phyloP scores from a whole-genome alignment of 2,888 invertebrate species.

The Tholera decimalis region DNA sequence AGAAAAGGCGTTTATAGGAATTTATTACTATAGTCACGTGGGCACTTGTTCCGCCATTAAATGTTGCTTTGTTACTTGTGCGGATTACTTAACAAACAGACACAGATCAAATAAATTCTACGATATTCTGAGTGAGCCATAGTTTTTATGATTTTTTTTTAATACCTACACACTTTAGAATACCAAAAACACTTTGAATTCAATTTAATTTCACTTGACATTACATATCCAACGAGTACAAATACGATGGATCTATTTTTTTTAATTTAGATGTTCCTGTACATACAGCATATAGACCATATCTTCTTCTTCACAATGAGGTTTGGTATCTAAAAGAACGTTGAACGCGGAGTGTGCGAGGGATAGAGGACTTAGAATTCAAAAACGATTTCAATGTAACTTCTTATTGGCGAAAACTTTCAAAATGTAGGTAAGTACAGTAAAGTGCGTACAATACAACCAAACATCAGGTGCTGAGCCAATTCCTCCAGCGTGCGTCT shows the following conservation, averaged over 20 bases:
- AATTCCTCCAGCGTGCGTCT: slow-evolving; percentile 8
- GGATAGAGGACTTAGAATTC: too few species aligned
- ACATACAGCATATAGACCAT: too few species aligned
- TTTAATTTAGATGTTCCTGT: too few species aligned
- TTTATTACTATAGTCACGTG: slow-evolving; percentile 29
- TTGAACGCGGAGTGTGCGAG: too few species aligned
- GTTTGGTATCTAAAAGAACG: too few species aligned
- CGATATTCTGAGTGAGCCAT: neutral
- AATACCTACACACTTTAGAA: too few species aligned
- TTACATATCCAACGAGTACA: too few species aligned
- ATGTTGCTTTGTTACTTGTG: slow-evolving; percentile 14
- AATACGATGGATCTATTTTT: too few species aligned
- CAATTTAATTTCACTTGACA: too few species aligned
- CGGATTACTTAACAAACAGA: neutral
- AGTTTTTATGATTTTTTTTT: neutral
- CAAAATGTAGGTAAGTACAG: slow-evolving; percentile 16
- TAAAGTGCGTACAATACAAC: slow-evolving; percentile 5
- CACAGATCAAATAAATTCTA: neutral
- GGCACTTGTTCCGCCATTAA: slow-evolving; percentile 13
- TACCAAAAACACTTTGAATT: too few species aligned
- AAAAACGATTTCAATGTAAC: neutral
- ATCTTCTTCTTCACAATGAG: too few species aligned
- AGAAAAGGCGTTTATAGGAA: slow-evolving; percentile 37
- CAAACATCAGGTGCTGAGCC: slow-evolving; percentile 11
- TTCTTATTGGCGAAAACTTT: neutral